Evolutionary conservation across 2,888 invertebrate species (phyloP).

Genomic region (Hyalella azteca): DNA sequence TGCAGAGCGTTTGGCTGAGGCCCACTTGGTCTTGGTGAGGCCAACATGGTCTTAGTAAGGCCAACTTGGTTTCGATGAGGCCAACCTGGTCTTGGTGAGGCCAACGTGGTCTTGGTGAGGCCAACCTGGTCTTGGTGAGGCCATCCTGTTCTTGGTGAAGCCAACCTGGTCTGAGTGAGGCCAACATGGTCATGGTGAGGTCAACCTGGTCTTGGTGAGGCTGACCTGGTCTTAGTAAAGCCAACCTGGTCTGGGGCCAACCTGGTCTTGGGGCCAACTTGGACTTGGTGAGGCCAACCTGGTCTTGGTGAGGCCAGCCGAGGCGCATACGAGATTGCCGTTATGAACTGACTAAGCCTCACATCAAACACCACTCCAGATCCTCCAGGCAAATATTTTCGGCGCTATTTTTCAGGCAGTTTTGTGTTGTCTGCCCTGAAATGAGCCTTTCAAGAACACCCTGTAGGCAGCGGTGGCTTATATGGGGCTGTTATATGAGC

Average conservation of each 20-base stretch:
- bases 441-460: too few relatives aligned
- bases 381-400: not conserved
- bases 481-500: too few relatives aligned
- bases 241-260: too few relatives aligned
- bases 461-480: too few relatives aligned
- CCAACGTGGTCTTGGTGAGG: not conserved
- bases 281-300: too few relatives aligned
- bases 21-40: too few relatives aligned
- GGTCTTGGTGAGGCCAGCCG: not conserved
- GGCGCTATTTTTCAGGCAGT: not conserved
- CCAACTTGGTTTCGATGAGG: not conserved
- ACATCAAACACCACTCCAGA: conserved; percentile 14
- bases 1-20: not conserved
- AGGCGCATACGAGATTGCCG: not conserved
- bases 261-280: too few relatives aligned
- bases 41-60: not conserved
- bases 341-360: conserved; percentile 5
- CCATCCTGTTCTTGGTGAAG: too few relatives aligned
- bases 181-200: not conserved
- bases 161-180: not conserved
- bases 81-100: too few relatives aligned
- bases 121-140: not conserved
- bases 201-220: too few relatives aligned
- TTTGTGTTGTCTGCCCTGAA: too few relatives aligned
- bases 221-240: not conserved